Conservation (phyloP, 2,113 vertebrate genomes). For the Bothrops jararaca region DNA sequence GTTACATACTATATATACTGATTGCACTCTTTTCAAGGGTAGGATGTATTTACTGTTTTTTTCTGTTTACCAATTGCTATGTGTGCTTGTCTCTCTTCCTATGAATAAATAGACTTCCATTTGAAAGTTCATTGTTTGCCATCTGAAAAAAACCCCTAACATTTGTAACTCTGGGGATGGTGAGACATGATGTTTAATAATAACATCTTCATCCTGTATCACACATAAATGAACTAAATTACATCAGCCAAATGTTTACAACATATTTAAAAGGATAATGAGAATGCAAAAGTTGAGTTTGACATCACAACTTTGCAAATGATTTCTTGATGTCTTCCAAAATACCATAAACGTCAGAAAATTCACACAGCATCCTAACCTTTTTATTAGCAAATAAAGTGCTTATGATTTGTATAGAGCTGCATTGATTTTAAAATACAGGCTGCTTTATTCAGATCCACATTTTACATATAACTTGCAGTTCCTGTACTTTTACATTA, state of each 20-base stretch:
- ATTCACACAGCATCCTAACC: background rate
- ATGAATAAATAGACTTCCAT: background rate
- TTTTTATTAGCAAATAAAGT: background rate
- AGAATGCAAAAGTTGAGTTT: background rate
- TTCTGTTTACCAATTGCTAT: background rate
- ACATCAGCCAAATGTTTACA: background rate
- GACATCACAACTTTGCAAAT: background rate
- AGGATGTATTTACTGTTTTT: background rate
- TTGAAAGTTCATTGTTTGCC: background rate
- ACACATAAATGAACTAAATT: background rate
- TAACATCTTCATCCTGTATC: background rate
- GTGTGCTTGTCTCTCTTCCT: background rate
- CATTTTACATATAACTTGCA: background rate
- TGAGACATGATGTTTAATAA: background rate
- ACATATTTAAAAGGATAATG: background rate
- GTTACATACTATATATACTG: background rate
- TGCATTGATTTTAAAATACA: background rate
- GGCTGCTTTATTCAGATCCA: background rate
- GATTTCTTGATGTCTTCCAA: background rate
- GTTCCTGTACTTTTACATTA: conserved; percentile 1
- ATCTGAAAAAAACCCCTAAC: background rate
- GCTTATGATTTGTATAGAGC: background rate
- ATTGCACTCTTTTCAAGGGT: background rate
- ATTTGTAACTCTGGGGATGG: background rate
- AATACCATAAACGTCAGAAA: background rate